These are phyloP conservation scores for Rhea americana DNA, from an alignment of 2,113 vertebrate species.

Conservation along the genomic window DNA sequence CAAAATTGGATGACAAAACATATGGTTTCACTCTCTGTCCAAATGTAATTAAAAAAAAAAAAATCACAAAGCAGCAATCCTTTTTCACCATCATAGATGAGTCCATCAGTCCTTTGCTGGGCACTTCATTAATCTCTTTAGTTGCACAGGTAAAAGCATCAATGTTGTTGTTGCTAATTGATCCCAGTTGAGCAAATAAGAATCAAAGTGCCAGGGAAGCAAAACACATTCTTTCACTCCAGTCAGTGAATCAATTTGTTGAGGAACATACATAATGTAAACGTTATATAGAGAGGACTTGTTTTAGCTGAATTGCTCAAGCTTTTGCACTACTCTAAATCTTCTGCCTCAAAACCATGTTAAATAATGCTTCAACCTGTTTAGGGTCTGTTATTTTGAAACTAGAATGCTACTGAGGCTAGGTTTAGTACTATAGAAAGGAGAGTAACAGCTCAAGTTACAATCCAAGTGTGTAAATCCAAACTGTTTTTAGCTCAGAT, in stretches of 20 bases:
- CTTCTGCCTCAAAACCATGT: neutral
- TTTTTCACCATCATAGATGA: neutral
- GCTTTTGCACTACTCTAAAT: neutral
- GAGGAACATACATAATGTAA: neutral
- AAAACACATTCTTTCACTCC: neutral
- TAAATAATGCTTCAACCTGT: neutral
- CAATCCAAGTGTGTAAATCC: neutral
- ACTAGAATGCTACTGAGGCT: neutral
- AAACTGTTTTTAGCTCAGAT: neutral
- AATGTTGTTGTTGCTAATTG: neutral
- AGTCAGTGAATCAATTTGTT: neutral
- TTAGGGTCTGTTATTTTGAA: neutral
- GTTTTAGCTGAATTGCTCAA: neutral
- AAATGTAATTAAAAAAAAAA: neutral
- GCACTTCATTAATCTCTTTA: neutral
- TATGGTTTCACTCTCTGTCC: neutral
- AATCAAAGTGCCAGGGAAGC: neutral
- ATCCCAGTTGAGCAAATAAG: neutral
- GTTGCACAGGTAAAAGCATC: neutral
- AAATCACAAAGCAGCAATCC: rapidly evolving
- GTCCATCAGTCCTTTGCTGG: neutral
- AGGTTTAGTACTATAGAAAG: neutral
- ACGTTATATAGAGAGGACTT: neutral
- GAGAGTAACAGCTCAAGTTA: neutral
- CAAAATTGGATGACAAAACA: neutral